Conservation (phyloP, 2,797 vertebrate genomes). For the Cuculus canorus region DNA sequence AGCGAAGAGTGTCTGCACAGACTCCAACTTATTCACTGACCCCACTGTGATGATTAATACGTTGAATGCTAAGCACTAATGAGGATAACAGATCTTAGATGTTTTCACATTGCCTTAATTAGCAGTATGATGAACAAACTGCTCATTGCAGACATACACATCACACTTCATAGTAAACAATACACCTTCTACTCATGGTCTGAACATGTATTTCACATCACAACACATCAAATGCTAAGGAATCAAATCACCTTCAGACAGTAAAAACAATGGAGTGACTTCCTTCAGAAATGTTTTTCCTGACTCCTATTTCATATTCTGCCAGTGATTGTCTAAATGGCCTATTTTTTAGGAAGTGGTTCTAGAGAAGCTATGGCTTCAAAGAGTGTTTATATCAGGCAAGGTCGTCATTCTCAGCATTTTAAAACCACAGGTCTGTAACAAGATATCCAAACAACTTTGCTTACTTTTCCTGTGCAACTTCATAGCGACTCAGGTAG, state of each 20-base stretch:
- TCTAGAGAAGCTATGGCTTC: conserved; percentile 54
- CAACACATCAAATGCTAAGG: conserved; percentile 51
- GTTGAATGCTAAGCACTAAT: conserved; percentile 69
- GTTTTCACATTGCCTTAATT: conserved; percentile 71
- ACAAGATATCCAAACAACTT: conserved; percentile 41
- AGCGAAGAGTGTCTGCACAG: conserved; percentile 60
- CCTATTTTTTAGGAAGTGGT: conserved; percentile 58
- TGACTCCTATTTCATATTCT: conserved; percentile 69
- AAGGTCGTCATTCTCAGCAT: background rate
- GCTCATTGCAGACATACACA: background rate
- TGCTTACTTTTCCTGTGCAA: background rate
- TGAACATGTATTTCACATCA: conserved; percentile 17
- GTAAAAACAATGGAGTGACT: conserved; percentile 52
- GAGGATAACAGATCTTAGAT: conserved; percentile 73
- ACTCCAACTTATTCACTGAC: conserved; percentile 69
- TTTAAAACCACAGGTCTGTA: background rate
- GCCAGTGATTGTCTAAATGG: conserved; percentile 71
- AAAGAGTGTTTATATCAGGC: conserved; percentile 66
- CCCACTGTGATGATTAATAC: conserved; percentile 76
- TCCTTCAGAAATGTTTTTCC: conserved; percentile 61
- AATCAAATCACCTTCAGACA: conserved; percentile 32
- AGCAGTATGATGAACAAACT: conserved; percentile 60
- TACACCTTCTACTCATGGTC: conserved; percentile 13
- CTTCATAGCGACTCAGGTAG: background rate
- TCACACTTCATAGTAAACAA: conserved; percentile 43